These are phyloP conservation scores for Tachycineta bicolor DNA, from an alignment of 2,113 vertebrate species.

Conservation along the genomic window DNA sequence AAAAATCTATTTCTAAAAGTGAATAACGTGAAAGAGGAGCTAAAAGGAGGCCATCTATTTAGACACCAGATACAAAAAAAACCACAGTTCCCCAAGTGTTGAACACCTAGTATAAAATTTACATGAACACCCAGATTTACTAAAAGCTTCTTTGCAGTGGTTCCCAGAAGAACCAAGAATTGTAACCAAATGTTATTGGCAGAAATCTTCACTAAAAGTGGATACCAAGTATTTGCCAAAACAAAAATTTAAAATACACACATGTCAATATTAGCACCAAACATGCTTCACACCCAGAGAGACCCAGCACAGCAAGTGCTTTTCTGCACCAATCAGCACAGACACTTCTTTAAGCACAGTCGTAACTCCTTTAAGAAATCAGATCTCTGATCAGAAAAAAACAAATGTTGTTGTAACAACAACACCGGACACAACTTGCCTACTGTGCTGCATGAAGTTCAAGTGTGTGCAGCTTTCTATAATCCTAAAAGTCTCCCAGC, in stretches of 20 bases:
- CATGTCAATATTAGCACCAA: not conserved
- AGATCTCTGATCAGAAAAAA: not conserved
- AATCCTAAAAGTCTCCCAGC: not conserved
- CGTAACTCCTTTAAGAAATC: not conserved
- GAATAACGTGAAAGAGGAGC: not conserved
- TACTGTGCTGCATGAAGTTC: not conserved
- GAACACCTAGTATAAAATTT: not conserved
- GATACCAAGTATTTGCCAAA: not conserved
- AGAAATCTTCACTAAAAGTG: not conserved
- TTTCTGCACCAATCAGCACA: not conserved
- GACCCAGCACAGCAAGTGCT: not conserved
- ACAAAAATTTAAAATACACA: not conserved
- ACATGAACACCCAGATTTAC: not conserved
- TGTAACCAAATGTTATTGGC: not conserved
- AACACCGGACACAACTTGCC: rapidly evolving
- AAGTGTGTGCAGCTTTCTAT: not conserved
- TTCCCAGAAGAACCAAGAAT: not conserved
- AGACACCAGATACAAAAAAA: not conserved
- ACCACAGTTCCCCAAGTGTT: not conserved
- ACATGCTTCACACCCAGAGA: not conserved
- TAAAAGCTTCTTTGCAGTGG: not conserved
- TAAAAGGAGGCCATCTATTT: not conserved
- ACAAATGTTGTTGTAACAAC: not conserved
- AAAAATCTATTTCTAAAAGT: not conserved
- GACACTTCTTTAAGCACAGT: not conserved